Base-by-base conservation (phyloP, 2,888 invertebrate species). In the Trichogramma dendrolimi region DNA sequence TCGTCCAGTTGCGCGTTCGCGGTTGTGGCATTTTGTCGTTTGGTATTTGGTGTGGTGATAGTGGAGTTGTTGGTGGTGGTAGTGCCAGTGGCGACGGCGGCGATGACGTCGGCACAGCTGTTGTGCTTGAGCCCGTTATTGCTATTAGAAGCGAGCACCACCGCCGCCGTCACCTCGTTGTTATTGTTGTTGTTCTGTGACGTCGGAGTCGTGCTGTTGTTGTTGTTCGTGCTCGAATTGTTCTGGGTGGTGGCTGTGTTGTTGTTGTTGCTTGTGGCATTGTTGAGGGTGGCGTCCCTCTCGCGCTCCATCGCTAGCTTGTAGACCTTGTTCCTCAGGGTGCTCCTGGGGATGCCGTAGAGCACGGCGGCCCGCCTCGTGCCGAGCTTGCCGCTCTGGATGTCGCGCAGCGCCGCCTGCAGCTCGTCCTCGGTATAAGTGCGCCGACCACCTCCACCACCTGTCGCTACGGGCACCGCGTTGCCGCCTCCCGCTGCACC, bases 341-440 rank as follows among this genome's bases (percentile, higher is more conserved):
- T 97, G 68, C 97, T 96, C 68, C 97, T 86, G 6, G 97, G 97
- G 77, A 97, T 96, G 72, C 96, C 95, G 81, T 98, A 98, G 72
- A 96, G 90, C 59, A 94, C 93, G 58, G 97, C 93, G 6, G 97
- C 96, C 63, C 96, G 85, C 52, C 96, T 83, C 5, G 96, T 95
- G 68, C 96, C 96, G 70, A 97, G 83, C 75, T 93, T 91, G 14
- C 96, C 96, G 69, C 90, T 90, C 79, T 94, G 91, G 76, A 97
- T 95, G 80, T 96, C 97, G 64, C 91, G 86, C 62, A 98, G 86
- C n/a, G 97, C 97, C 46, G 90, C 90, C 75, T 92, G 91, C 49
- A 98, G 86, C 80, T 97, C 96, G 72, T 94, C 94, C 72, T 96
- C 95, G n/a, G 94, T 94, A 83, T 98, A 98, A 58, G 90, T 87